These are phyloP conservation scores for Apodemus speciosus DNA, from an alignment of 2,113 vertebrate genomes.

Conservation along the genomic window DNA sequence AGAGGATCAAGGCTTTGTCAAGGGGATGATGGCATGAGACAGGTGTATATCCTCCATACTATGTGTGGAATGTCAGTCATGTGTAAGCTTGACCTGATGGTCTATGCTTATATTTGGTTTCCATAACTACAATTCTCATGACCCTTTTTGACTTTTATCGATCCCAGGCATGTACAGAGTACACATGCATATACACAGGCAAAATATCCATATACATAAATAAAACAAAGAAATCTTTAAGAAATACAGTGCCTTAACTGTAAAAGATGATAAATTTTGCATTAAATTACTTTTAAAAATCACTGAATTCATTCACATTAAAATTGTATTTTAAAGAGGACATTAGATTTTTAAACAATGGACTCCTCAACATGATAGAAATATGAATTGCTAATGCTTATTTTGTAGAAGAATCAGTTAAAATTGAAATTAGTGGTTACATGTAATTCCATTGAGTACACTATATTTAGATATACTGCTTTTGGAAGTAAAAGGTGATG, in stretches of 20 bases:
- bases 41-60: constrained; percentile 9
- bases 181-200: background rate
- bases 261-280: background rate
- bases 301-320: constrained; percentile 43
- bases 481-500: constrained; percentile 29
- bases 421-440: constrained; percentile 15
- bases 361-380: background rate
- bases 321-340: background rate
- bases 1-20: constrained; percentile 1
- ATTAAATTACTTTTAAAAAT: constrained; percentile 4
- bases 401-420: constrained; percentile 27
- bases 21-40: background rate
- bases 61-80: constrained; percentile 11
- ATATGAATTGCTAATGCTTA: constrained; percentile 35
- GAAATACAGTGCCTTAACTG: background rate
- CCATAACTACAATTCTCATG: background rate
- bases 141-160: background rate
- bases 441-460: background rate
- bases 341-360: constrained; percentile 18
- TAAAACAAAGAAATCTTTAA: background rate
- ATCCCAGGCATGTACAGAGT: background rate
- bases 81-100: background rate
- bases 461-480: background rate
- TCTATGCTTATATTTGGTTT: background rate
- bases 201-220: background rate